These are phyloP conservation scores for Pyrrhosoma nymphula DNA, from an alignment of 2,888 invertebrate species.

Conservation along the genomic window DNA sequence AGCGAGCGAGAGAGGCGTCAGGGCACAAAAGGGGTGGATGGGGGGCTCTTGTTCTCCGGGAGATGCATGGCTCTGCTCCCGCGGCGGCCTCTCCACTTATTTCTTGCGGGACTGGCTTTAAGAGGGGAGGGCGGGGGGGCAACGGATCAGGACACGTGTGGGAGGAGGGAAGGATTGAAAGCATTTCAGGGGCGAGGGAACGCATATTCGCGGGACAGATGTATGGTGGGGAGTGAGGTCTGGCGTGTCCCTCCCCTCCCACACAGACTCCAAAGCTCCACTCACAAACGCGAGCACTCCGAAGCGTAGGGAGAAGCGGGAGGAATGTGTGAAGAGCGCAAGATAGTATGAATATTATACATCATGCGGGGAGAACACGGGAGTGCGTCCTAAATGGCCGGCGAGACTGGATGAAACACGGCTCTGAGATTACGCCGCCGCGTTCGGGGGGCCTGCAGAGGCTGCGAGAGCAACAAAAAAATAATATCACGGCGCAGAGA, in stretches of 20 bases:
- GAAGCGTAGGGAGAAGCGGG: background rate
- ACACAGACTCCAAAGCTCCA: too few relatives aligned
- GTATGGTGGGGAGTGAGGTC: background rate
- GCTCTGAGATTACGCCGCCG: background rate
- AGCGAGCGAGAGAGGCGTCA: too few relatives aligned
- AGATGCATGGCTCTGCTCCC: background rate
- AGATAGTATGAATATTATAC: background rate
- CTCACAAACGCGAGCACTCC: background rate
- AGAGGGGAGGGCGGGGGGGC: too few relatives aligned
- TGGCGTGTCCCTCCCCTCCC: background rate
- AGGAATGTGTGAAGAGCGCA: background rate
- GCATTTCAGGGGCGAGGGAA: background rate
- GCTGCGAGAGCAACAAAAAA: background rate
- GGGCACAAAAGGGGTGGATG: background rate
- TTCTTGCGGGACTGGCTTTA: background rate
- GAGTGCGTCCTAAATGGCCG: background rate
- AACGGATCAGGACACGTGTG: too few relatives aligned
- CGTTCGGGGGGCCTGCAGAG: background rate
- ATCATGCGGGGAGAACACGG: conserved; percentile 10
- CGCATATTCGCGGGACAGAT: background rate
- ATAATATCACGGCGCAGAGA: background rate
- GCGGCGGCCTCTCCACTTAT: conserved; percentile 10
- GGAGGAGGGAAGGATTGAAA: background rate
- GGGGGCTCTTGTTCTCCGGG: background rate
- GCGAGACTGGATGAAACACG: background rate